Evolutionary conservation across 2,113 vertebrate species (phyloP).

Genomic region (Anguilla rostrata): DNA sequence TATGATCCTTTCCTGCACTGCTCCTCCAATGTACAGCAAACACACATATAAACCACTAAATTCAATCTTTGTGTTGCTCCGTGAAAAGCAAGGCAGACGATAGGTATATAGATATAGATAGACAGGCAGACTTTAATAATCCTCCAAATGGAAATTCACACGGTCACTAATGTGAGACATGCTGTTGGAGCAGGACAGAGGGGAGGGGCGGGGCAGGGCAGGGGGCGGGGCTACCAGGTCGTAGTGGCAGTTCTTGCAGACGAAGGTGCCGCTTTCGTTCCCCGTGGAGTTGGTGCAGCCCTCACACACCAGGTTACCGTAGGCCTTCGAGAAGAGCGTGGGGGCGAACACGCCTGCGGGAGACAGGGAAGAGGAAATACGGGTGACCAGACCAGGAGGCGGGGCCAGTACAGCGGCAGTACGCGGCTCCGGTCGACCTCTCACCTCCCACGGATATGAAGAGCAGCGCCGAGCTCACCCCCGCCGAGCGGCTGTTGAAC

Average conservation of each 20-base stretch:
- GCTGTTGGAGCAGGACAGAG: neutral
- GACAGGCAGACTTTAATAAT: too few relatives aligned
- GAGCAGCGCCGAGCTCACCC: constrained; percentile 81
- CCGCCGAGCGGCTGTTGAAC: constrained; percentile 85
- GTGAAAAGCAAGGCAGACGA: too few relatives aligned
- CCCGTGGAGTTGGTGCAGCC: constrained; percentile 73
- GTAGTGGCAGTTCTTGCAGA: constrained; percentile 81
- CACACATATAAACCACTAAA: too few relatives aligned
- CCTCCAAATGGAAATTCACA: too few relatives aligned
- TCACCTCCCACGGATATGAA: constrained; percentile 87
- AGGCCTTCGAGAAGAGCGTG: constrained; percentile 85
- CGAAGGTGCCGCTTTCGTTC: constrained; percentile 67
- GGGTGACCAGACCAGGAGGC: neutral
- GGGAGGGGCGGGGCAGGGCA: neutral
- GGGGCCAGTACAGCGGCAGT: neutral
- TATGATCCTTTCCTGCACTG: too few relatives aligned
- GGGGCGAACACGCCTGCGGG: constrained; percentile 82
- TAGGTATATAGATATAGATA: too few relatives aligned
- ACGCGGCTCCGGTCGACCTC: constrained; percentile 10
- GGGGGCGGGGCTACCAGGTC: constrained; percentile 68
- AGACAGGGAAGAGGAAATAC: constrained; percentile 14
- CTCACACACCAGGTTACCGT: constrained; percentile 79
- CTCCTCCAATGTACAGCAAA: too few relatives aligned
- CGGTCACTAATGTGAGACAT: neutral
- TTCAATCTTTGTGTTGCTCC: too few relatives aligned